These are phyloP conservation scores for Pteropus rufus DNA, from an alignment of 2,797 vertebrate species.

Conservation along the genomic window DNA sequence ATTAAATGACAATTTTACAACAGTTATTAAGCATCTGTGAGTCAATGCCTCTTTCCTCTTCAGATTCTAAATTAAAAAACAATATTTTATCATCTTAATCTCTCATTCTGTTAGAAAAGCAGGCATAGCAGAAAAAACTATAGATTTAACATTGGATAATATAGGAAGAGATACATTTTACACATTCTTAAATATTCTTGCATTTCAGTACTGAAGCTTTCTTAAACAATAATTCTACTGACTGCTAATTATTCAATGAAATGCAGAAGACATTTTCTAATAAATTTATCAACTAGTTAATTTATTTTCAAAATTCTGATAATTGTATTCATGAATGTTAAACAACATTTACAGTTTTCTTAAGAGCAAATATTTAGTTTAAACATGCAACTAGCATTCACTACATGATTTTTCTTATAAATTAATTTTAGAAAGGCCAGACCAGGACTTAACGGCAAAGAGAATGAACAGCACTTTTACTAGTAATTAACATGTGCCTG, in stretches of 20 bases:
- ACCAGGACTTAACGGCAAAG: neutral
- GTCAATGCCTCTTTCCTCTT: neutral
- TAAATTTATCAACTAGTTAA: neutral
- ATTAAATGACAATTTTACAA: neutral
- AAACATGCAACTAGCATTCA: neutral
- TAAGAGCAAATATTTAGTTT: neutral
- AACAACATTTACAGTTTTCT: neutral
- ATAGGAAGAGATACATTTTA: neutral
- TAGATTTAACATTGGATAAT: neutral
- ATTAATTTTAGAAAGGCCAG: conserved; percentile 4
- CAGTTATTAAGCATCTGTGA: neutral
- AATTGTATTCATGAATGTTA: neutral
- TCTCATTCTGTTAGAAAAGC: neutral
- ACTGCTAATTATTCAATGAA: neutral
- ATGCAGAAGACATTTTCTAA: neutral
- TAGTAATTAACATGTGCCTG: conserved; percentile 16
- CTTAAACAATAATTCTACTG: neutral
- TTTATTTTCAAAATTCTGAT: neutral
- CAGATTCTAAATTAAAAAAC: neutral
- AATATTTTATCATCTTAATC: neutral
- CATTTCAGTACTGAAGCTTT: neutral
- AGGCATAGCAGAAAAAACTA: neutral
- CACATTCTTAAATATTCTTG: neutral
- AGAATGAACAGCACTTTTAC: conserved; percentile 18
- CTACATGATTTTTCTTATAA: neutral